Percentiles rank a stretch among this genome's conserved stretches.
phyloP scores from a whole-genome alignment of 1,140 invertebrate species.

The Dryas iulia region DNA sequence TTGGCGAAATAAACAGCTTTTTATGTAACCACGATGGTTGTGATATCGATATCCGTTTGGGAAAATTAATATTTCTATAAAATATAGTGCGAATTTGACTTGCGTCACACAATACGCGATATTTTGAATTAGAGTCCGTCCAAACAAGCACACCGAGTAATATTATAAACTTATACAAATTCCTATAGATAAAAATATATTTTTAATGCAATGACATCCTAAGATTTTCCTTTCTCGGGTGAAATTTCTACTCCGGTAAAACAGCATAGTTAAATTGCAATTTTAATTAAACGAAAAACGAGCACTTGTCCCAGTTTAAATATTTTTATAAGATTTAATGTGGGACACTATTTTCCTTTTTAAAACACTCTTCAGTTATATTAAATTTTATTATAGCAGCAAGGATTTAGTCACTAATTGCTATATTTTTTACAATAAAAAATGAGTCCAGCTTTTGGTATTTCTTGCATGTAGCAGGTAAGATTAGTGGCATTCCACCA shows the following conservation, averaged over 20 bases:
- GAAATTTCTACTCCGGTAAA: background rate
- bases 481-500: no score
- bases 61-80: no score
- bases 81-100: no score
- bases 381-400: background rate
- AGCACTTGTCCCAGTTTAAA: background rate
- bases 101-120: no score
- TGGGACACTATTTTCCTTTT: background rate
- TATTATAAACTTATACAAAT: background rate
- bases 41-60: no score
- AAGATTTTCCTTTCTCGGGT: background rate
- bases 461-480: background rate
- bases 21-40: no score
- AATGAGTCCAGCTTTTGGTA: no score
- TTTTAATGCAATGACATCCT: background rate
- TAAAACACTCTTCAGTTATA: background rate
- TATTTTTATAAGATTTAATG: background rate
- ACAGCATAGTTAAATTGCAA: background rate
- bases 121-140: no score
- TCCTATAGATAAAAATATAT: background rate
- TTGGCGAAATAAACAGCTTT: no score
- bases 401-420: background rate
- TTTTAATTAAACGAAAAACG: constrained; percentile 4
- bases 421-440: background rate
- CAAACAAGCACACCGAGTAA: no score